Conservation (phyloP, 2,113 vertebrate species). For the Sinocyclocheilus maitianheensis region DNA sequence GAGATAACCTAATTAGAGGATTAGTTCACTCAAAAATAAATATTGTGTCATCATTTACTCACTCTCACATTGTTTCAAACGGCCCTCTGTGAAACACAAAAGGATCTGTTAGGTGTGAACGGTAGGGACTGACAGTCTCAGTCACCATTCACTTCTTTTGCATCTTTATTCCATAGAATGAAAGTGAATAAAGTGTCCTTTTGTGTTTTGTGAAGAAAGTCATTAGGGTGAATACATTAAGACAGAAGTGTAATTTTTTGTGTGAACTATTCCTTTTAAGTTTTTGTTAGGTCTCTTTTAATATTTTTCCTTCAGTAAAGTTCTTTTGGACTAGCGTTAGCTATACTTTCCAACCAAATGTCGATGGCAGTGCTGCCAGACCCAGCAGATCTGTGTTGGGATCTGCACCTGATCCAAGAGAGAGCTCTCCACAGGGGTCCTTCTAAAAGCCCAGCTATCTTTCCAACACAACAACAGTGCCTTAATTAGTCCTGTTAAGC, state of each 20-base stretch:
- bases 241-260: background rate
- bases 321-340: conserved; percentile 2
- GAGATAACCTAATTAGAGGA: background rate
- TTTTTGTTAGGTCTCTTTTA: background rate
- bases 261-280: background rate
- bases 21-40: conserved; percentile 1
- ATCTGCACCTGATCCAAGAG: conserved; percentile 34
- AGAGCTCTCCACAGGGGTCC: conserved; percentile 49
- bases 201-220: background rate
- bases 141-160: background rate
- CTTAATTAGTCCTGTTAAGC: conserved; percentile 52
- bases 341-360: conserved; percentile 13
- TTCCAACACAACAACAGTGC: conserved; percentile 42
- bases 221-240: background rate
- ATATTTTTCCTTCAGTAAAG: background rate
- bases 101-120: background rate
- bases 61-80: background rate
- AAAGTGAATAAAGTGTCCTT: background rate
- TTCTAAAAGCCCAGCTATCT: conserved; percentile 50
- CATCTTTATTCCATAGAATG: background rate
- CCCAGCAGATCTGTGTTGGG: conserved; percentile 22
- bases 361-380: conserved; percentile 15
- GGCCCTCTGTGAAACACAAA: background rate
- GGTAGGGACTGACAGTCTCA: background rate
- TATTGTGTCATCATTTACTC: conserved; percentile 16